A percentile compares a stretch with the other conserved stretches of the same genome.
Conservation (phyloP, 2,113 vertebrate species). For the Otis tarda region DNA sequence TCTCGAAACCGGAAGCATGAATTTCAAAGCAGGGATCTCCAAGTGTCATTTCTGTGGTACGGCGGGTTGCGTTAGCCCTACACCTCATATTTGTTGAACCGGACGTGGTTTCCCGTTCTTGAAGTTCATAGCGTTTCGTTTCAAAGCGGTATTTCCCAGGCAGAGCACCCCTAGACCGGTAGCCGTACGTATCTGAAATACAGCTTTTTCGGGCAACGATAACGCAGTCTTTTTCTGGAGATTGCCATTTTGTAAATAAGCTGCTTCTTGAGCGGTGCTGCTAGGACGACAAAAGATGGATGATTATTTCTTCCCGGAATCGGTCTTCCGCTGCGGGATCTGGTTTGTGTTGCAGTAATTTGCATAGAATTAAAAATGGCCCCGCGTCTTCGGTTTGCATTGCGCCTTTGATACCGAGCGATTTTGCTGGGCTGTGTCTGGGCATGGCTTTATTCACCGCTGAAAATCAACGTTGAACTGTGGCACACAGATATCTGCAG, state of each 20-base stretch:
- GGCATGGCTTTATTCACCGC: not conserved
- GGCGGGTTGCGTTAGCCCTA: not conserved
- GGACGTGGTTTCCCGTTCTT: not conserved
- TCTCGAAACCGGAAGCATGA: not conserved
- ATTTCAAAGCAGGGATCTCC: not conserved
- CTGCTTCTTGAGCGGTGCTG: not conserved
- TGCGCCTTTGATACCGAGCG: not conserved
- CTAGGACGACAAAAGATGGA: conserved; percentile 25
- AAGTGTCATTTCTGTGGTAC: not conserved
- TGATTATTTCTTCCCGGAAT: conserved; percentile 41
- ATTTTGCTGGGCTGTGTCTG: not conserved
- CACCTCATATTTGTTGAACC: not conserved
- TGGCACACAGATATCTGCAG: not conserved
- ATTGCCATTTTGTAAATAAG: conserved; percentile 47
- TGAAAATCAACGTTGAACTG: not conserved
- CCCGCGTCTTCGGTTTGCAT: not conserved
- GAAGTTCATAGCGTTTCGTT: not conserved
- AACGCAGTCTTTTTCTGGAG: not conserved
- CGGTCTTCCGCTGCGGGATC: conserved; percentile 7
- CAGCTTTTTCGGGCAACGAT: not conserved
- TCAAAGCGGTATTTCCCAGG: not conserved
- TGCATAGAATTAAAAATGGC: conserved; percentile 56
- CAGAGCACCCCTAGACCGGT: not conserved
- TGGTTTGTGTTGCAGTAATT: conserved; percentile 38
- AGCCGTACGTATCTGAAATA: not conserved